phyloP scores from a whole-genome alignment of 2,113 vertebrate species.

The Gymnorhina tibicen region DNA sequence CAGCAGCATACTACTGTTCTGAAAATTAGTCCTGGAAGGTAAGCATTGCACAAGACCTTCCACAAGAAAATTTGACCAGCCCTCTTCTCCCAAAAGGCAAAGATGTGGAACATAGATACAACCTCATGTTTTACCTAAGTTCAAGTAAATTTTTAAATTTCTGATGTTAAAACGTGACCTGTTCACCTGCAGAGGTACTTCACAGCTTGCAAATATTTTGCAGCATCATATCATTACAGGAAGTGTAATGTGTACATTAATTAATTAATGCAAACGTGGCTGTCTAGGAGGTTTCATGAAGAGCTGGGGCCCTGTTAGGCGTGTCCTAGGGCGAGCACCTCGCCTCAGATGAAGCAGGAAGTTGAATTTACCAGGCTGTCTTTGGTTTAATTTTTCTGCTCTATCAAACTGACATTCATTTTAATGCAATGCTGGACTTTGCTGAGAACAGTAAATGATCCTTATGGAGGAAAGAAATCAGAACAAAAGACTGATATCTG shows the following conservation, averaged over 20 bases:
- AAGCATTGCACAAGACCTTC: background rate
- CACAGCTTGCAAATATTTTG: background rate
- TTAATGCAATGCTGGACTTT: background rate
- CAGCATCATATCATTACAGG: rapidly evolving
- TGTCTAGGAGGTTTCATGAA: background rate
- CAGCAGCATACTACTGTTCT: background rate
- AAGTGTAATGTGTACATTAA: background rate
- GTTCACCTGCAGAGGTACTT: background rate
- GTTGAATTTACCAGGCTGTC: background rate
- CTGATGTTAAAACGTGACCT: background rate
- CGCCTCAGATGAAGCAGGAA: rapidly evolving
- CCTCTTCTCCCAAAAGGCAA: background rate
- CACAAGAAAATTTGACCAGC: background rate
- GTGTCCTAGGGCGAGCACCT: background rate
- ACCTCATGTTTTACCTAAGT: background rate
- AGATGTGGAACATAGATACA: background rate
- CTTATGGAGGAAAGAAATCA: background rate
- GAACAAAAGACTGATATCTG: background rate
- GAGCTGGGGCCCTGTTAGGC: background rate
- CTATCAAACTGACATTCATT: background rate
- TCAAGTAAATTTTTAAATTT: background rate
- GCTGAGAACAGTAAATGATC: background rate
- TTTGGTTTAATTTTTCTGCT: background rate
- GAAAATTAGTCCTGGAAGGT: background rate
- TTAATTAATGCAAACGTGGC: background rate